Evolutionary conservation across 2,113 vertebrate species (phyloP).

Genomic region (Acinonyx jubatus): DNA sequence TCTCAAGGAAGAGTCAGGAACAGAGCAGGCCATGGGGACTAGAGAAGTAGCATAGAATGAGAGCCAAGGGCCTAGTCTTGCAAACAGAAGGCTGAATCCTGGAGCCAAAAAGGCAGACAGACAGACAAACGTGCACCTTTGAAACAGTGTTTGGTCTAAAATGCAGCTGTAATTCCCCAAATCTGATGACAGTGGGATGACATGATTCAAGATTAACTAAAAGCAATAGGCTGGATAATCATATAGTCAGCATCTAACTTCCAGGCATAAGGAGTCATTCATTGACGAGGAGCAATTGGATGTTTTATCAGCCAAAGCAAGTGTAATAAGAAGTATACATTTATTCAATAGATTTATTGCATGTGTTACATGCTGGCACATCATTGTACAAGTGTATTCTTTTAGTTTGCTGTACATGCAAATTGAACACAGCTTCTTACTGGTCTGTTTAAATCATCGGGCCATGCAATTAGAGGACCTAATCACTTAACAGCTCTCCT

Average conservation of each 20-base stretch:
- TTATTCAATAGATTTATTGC: background rate
- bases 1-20: background rate
- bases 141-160: background rate
- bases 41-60: background rate
- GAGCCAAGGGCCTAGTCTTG: background rate
- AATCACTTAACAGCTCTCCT: background rate
- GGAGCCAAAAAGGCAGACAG: background rate
- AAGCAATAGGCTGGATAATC: background rate
- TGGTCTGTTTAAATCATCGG: background rate
- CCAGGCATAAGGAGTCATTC: background rate
- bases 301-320: background rate
- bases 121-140: background rate
- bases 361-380: background rate
- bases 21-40: background rate
- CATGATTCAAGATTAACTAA: background rate
- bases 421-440: background rate
- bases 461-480: background rate
- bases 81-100: background rate
- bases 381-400: background rate
- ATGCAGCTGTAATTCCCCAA: background rate
- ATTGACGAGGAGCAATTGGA: background rate
- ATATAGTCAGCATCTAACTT: background rate
- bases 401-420: background rate
- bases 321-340: background rate
- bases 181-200: background rate